phyloP scores from a whole-genome alignment of 2,113 vertebrate genomes.

The Clarias gariepinus region DNA sequence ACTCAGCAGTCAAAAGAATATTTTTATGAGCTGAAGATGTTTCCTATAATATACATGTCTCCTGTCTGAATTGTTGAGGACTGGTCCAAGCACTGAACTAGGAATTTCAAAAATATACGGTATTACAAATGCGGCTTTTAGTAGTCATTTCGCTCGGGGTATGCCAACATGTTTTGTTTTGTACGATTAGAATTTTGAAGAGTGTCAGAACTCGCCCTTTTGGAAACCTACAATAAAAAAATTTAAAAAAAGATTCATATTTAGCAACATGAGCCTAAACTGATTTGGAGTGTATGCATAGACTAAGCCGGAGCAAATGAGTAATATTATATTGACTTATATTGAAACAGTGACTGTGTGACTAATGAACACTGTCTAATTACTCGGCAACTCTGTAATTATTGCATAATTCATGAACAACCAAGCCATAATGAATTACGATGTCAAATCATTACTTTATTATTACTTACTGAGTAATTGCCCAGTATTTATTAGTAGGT shows the following conservation, averaged over 20 bases:
- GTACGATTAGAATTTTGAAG: not conserved
- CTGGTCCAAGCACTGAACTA: not conserved
- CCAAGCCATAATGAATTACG: not conserved
- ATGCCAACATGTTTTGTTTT: not conserved
- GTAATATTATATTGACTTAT: not conserved
- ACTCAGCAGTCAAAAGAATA: constrained; percentile 13
- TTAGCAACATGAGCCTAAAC: too few relatives aligned
- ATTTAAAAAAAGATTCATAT: too few relatives aligned
- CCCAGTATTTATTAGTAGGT: not conserved
- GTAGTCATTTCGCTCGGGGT: not conserved
- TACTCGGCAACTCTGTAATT: not conserved
- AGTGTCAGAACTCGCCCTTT: not conserved
- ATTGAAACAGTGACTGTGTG: not conserved
- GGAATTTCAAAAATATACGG: not conserved
- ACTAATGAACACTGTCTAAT: not conserved
- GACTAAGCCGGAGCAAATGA: not conserved
- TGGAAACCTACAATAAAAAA: too few relatives aligned
- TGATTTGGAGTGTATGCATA: not conserved
- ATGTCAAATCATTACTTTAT: constrained; percentile 8
- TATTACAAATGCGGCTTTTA: not conserved
- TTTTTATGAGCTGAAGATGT: not conserved
- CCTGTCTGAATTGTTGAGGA: not conserved
- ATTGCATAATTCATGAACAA: not conserved
- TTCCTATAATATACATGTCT: not conserved
- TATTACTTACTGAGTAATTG: constrained; percentile 1